Percentiles rank a stretch among this genome's conserved stretches.
Evolutionary conservation across 2,888 invertebrate species (phyloP).

Genomic region (Mystacides longicornis): DNA sequence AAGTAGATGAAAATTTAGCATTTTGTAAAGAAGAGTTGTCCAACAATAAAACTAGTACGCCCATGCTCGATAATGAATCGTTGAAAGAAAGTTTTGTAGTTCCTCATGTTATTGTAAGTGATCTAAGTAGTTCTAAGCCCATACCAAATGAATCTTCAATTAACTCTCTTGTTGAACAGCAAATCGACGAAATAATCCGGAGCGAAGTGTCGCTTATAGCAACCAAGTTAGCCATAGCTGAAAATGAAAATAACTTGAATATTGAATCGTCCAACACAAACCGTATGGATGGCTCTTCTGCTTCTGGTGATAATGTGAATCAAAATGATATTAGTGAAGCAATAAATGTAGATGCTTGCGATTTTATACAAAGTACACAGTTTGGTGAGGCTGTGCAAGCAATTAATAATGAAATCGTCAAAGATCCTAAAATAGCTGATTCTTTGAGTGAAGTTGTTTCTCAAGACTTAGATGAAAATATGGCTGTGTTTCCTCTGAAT

Average conservation of each 20-base stretch:
- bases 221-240: conserved; percentile 44
- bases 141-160: neutral
- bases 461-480: too few species aligned
- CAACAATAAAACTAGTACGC: conserved; percentile 12
- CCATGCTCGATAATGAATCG: neutral
- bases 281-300: neutral
- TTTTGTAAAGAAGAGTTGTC: neutral
- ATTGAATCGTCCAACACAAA: conserved; percentile 45
- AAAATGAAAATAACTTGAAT: conserved; percentile 48
- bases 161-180: conserved; percentile 4
- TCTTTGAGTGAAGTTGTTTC: neutral
- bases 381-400: neutral
- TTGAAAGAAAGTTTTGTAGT: neutral
- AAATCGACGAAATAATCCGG: conserved; percentile 28
- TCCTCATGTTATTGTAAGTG: neutral
- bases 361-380: neutral
- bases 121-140: neutral
- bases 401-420: neutral
- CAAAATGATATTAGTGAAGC: neutral
- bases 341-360: neutral
- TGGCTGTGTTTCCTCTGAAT: too few species aligned
- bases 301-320: neutral
- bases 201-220: conserved; percentile 43
- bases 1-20: neutral
- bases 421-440: neutral